Conservation (phyloP, 2,888 invertebrate species). For the Operophtera brumata region DNA sequence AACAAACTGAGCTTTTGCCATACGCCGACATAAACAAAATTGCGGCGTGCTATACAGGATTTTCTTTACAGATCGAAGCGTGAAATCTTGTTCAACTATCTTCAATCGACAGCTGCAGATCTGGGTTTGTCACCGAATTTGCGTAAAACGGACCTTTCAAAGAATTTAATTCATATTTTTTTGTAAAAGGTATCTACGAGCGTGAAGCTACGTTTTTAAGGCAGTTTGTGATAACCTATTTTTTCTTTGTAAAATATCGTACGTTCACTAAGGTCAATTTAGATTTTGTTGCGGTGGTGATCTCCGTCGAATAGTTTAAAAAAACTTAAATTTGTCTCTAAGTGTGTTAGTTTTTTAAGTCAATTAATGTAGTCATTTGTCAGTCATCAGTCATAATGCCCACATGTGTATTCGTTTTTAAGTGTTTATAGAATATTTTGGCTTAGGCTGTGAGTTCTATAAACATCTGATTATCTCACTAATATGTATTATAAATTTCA, state of each 20-base stretch:
- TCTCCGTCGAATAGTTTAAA: no score
- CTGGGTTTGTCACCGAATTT: slow-evolving; percentile 45
- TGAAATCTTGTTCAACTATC: slow-evolving; percentile 20
- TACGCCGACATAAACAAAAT: background rate
- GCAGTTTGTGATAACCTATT: background rate
- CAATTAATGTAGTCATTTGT: no score
- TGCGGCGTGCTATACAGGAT: background rate
- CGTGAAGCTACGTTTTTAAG: slow-evolving; percentile 37
- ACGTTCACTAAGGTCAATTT: slow-evolving; percentile 28
- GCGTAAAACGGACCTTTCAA: slow-evolving; percentile 46
- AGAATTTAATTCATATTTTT: slow-evolving; percentile 33
- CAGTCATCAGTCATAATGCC: no score
- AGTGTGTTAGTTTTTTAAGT: no score
- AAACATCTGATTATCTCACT: no score
- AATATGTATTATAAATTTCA: no score
- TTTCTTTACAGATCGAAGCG: slow-evolving; percentile 8
- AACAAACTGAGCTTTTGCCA: no score
- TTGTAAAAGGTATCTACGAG: slow-evolving; percentile 43
- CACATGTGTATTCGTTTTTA: no score
- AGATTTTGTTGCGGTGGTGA: background rate
- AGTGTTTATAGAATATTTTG: no score
- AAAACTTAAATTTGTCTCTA: no score
- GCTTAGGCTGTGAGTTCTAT: no score
- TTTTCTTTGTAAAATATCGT: slow-evolving; percentile 20
- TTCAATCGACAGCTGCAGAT: slow-evolving; percentile 38